phyloP scores from a whole-genome alignment of 2,113 vertebrate genomes.

The Bagarius yarrelli region DNA sequence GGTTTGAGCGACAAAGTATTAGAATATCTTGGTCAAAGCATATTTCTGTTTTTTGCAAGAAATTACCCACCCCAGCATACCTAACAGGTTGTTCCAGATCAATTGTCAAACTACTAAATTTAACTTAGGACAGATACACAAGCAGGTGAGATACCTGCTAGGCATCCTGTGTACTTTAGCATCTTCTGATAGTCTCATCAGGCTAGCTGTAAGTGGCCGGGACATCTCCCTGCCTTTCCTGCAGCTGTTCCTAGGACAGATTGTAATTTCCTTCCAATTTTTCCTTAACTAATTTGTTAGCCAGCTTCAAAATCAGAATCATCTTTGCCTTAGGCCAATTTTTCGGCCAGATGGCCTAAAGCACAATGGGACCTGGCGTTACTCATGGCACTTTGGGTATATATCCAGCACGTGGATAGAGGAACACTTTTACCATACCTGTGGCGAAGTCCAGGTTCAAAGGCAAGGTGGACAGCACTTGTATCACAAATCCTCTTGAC shows the following conservation, averaged over 20 bases:
- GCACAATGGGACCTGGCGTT: too few relatives aligned
- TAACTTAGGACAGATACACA: not conserved
- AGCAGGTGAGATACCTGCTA: not conserved
- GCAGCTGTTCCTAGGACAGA: not conserved
- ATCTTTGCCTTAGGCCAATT: not conserved
- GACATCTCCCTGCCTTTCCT: not conserved
- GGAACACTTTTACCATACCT: too few relatives aligned
- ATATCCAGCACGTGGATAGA: too few relatives aligned
- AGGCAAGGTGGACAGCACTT: too few relatives aligned
- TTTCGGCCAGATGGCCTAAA: too few relatives aligned
- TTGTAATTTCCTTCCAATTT: not conserved
- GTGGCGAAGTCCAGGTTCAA: too few relatives aligned
- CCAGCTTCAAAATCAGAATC: not conserved
- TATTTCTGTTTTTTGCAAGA: not conserved
- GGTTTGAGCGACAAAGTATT: not conserved
- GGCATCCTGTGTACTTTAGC: not conserved
- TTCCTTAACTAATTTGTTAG: not conserved
- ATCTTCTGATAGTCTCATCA: not conserved
- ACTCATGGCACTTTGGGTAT: too few relatives aligned
- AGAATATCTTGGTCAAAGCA: not conserved
- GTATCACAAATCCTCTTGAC: too few relatives aligned
- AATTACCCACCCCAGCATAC: not conserved
- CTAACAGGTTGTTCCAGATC: not conserved
- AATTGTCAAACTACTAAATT: not conserved
- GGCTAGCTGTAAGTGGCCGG: not conserved